Conservation (phyloP, 2,113 vertebrate species). For the Anolis sagrei region DNA sequence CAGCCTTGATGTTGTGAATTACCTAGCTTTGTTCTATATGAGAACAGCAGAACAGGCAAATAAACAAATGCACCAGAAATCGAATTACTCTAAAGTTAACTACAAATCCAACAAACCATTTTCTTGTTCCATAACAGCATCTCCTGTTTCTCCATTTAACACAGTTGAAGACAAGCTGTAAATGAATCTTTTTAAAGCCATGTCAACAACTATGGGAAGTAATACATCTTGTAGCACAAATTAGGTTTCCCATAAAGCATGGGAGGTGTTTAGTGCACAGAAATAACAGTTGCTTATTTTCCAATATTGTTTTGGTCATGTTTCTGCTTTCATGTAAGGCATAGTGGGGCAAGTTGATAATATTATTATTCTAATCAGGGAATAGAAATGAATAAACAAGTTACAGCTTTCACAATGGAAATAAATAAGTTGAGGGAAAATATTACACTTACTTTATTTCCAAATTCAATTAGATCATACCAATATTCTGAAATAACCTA, state of each 20-base stretch:
- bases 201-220: conserved; percentile 21
- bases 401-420: background rate
- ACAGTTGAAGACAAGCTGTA: conserved; percentile 20
- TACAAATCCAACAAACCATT: background rate
- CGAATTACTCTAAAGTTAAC: conserved; percentile 46
- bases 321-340: background rate
- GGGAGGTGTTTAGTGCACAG: conserved; percentile 3
- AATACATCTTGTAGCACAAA: conserved; percentile 48
- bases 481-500: background rate
- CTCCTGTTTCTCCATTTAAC: conserved; percentile 28
- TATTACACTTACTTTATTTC: background rate
- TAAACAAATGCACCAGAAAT: conserved; percentile 13
- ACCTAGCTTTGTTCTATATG: background rate
- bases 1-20: conserved; percentile 36
- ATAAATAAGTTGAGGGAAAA: background rate
- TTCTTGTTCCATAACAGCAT: conserved; percentile 34
- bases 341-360: background rate
- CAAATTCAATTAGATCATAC: no score
- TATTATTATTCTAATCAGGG: background rate
- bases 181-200: conserved; percentile 41
- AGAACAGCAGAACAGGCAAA: conserved; percentile 13
- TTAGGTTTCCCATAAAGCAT: conserved; percentile 42
- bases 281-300: conserved; percentile 41
- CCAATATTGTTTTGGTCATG: conserved; percentile 5
- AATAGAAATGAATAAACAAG: background rate